Percentiles rank a stretch among this genome's conserved stretches.
These are phyloP conservation scores for Drosophila cracens DNA, from an alignment of 2,888 invertebrate genomes.

Conservation along the genomic window DNA sequence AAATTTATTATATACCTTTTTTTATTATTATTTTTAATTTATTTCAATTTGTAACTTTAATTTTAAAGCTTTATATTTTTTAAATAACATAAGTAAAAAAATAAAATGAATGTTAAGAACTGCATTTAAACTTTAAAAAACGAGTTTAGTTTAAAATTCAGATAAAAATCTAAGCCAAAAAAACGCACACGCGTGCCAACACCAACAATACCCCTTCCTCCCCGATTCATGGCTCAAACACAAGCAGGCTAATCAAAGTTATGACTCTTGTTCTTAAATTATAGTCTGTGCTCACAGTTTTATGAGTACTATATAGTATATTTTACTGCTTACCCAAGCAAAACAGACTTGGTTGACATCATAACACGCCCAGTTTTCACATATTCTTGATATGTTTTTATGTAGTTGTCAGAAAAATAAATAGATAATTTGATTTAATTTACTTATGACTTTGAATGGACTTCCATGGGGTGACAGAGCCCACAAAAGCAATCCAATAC, in stretches of 20 bases:
- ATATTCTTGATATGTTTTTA: slow-evolving; percentile 14
- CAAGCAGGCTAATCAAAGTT: background rate
- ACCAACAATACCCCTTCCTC: background rate
- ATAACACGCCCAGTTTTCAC: slow-evolving; percentile 37
- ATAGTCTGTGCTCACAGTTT: background rate
- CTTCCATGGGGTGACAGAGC: slow-evolving; percentile 52
- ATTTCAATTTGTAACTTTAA: background rate
- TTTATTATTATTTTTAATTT: background rate
- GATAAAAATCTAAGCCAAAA: background rate
- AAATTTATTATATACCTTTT: background rate
- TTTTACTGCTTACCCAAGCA: slow-evolving; percentile 10
- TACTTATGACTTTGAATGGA: slow-evolving; percentile 67
- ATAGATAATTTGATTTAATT: slow-evolving; percentile 73
- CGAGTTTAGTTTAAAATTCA: background rate
- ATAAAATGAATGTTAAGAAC: background rate
- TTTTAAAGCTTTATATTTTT: fast-evolving
- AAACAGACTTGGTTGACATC: slow-evolving; percentile 41
- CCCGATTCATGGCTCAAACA: background rate
- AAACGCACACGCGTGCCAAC: background rate
- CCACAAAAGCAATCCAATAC: slow-evolving; percentile 31
- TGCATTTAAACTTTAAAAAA: fast-evolving
- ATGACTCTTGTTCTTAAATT: background rate
- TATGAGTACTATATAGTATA: background rate
- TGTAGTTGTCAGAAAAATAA: slow-evolving; percentile 42
- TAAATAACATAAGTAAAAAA: background rate